These are phyloP conservation scores for Peromyscus leucopus DNA, from an alignment of 2,113 vertebrate genomes.

Conservation along the genomic window DNA sequence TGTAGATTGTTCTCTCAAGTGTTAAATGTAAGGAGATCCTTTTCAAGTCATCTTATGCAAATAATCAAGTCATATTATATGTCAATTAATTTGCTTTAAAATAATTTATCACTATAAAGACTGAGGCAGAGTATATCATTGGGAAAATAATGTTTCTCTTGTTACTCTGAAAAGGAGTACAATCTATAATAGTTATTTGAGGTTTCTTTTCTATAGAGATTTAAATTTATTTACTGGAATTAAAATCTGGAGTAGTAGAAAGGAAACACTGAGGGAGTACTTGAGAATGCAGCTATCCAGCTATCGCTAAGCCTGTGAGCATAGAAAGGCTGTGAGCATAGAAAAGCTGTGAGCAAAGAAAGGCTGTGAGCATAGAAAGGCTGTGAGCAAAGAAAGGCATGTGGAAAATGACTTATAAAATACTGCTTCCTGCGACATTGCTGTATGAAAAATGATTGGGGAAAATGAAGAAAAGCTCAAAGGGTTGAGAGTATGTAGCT, in stretches of 20 bases:
- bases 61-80: not conserved
- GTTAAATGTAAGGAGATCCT: not conserved
- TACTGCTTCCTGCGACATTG: not conserved
- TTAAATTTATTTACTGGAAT: not conserved
- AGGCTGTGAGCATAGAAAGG: not conserved
- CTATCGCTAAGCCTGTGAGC: not conserved
- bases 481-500: rapidly evolving
- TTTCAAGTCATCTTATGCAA: not conserved
- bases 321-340: not conserved
- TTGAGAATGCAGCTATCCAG: not conserved
- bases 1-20: not conserved
- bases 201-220: not conserved
- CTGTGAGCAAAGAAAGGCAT: not conserved
- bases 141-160: not conserved
- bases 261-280: not conserved
- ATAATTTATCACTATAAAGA: not conserved
- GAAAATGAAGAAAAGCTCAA: not conserved
- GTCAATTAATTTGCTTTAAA: not conserved
- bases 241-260: not conserved
- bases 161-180: not conserved
- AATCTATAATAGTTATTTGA: not conserved
- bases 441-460: not conserved
- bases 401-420: not conserved
- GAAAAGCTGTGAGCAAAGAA: not conserved
- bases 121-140: not conserved